Base-by-base conservation (phyloP, 2,888 invertebrate species). In the Agonopterix heracliana region DNA sequence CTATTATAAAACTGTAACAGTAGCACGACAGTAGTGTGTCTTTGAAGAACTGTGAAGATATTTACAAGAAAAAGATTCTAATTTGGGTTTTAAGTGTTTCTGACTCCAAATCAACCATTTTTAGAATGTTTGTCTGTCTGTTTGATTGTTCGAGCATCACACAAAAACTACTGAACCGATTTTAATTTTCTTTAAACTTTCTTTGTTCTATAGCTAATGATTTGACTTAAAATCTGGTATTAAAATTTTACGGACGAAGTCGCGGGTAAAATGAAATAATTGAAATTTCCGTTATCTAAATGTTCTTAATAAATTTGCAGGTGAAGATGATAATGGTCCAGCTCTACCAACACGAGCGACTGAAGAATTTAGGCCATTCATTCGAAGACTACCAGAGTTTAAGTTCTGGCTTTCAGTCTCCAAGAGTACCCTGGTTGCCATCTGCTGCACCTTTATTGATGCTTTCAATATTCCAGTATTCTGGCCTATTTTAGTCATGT, bases 401-500 rank as follows among this genome's bases (percentile, higher is more conserved):
- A 99, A 99, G 85, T 99, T 99, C 86, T 99, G 99, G 99, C 94
- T 98, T 65, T 98, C 98, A 63, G 96, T 98, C 54, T 94, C 96
- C 53, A 98, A 98, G 80, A 98, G 98, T 63, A 97, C 98, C 40
- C 63, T 97, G 9, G 91, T 99, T 64, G 98, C 95, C 42, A 91
- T 96, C 73, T 86, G 93, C 61, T 98, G 98, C 89, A 99, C 99
- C 53, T 96, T 98, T 85, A 98, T 99, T 80, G 98, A 99, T 72
- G 94, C 95, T 68, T 98, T 99, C 86, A 98, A 99, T 90, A 95
- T 99, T 81, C 99, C 99, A 75, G 99, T 99, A 69, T 99, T 99
- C 89, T 99, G 99, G 99, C 99, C 99, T 53, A 99, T 99, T 71
- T 92, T 99, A 79, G 98, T 99, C 70, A 97, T 99, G 96, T 99